Percentiles rank a stretch among this genome's conserved stretches.
Evolutionary conservation across 2,888 invertebrate genomes (phyloP).

Genomic region (Eremobia ochroleuca): DNA sequence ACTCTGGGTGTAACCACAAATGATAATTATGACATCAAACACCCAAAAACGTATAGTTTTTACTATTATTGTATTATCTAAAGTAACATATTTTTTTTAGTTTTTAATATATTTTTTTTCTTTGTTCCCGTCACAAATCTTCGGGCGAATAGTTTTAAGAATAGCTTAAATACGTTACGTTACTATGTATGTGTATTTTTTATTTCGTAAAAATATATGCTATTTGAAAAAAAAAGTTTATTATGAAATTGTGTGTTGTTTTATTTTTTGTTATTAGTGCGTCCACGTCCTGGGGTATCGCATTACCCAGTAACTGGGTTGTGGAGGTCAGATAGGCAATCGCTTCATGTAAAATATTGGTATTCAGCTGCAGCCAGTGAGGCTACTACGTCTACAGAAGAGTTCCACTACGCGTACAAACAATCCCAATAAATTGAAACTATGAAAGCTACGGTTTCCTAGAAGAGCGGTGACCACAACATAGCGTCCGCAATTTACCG

Average conservation of each 20-base stretch:
- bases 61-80: conserved; percentile 62
- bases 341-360: too few relatives aligned
- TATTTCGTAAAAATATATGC: conserved; percentile 87
- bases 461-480: too few relatives aligned
- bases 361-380: too few relatives aligned
- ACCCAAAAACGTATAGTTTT: conserved; percentile 44
- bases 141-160: conserved; percentile 74
- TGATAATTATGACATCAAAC: conserved; percentile 18
- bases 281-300: too few relatives aligned
- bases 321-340: too few relatives aligned
- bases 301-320: too few relatives aligned
- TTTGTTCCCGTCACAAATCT: conserved; percentile 71
- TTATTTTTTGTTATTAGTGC: conserved; percentile 65
- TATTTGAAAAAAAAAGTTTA: conserved; percentile 84
- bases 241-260: conserved; percentile 77
- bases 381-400: too few relatives aligned
- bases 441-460: too few relatives aligned
- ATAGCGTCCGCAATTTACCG: too few relatives aligned
- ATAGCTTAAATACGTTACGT: conserved; percentile 82
- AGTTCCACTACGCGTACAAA: too few relatives aligned
- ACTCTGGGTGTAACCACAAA: conserved; percentile 11
- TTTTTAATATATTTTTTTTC: conserved; percentile 62
- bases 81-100: conserved; percentile 64
- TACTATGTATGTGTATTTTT: conserved; percentile 86
- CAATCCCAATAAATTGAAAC: too few relatives aligned